Evolutionary conservation across 2,113 vertebrate genomes (phyloP), one percentile per base, ranked within the genome.

Genomic region (Fulmarus glacialis): DNA sequence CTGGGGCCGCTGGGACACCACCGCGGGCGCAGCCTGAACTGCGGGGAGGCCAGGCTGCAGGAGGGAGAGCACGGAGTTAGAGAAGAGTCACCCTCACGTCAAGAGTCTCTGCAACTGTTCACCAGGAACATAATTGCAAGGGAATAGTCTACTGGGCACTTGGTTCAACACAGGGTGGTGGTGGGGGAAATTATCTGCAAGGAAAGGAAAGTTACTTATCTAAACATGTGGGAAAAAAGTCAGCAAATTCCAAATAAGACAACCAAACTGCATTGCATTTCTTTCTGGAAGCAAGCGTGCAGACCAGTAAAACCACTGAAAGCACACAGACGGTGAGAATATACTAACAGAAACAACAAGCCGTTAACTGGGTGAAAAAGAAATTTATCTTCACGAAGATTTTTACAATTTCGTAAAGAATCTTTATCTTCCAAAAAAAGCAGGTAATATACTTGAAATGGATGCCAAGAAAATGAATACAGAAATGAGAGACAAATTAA

Each of bases 1-100:
- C 92, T 97, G 98, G 36, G 97, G 95, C 47, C 96, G 81, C 15
- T 77, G 96, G 62, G 98, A 47, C 42, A 85, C 81, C 82, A 89
- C 82, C 0, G 97, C 7, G 2, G 98, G 84, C 0, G 96, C 72
- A 6, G 93, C 8, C 1, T 94, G 94, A 48, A 94, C 86, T 2
- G 93, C 12, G 0, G 97, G 71, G 40, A 97, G 85, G 17, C 97
- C 95, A 27, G 98, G 97, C 98, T 98, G 97, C 5, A 6, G 97
- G 96, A 84, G 95, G 71, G 87, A 93, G 29, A 72, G 73, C 4
- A 43, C 6, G 0, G 52, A 14, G 3, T 87, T 64, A 97, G 64
- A 21, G n/a, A 32, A 16, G 17, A 60, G 29, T 21, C 40, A 18
- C 20, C 42, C 13, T 0, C 8, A 2, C 0, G 1, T 2, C 19